Evolutionary conservation across 1,140 invertebrate genomes (phyloP), one percentile per base, ranked within the genome.

Genomic region (Bombus waltoni): DNA sequence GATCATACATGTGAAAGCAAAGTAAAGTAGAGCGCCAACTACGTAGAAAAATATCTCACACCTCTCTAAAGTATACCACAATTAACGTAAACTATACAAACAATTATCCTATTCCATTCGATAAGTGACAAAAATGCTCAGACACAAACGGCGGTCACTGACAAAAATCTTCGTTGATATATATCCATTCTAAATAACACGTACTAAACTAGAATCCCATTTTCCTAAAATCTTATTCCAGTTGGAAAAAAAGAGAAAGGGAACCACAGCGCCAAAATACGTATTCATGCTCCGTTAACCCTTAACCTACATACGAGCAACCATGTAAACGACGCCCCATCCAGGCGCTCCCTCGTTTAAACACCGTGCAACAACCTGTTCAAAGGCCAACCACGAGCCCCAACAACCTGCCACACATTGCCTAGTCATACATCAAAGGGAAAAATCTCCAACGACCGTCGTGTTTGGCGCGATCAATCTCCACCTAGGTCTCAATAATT

Each of bases 291-390:
- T 72, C 0, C 38, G 25, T 71, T 42, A 42, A 47, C 42, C 71
- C n/a, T 25, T 44, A 44, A 32, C 42, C 42, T 44, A 22, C 2
- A 73, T 76, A 57, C n/a, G 25, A 18, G n/a, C 38, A 77, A 1
- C 59, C 75, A 78, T 28, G 11, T 13, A 15, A 22, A 59, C 59
- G n/a, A 40, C 38, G n/a, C 38, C 8, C 3, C 11, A 32, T 62
- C 35, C 57, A 42, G 35, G 28, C 57, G 75, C 28, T 77, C 62
- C 44, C 78, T 35, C 53, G 2, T 79, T 66, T 68, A 68, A 38
- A 79, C 40, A 47, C 11, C 42, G 32, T 47, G 8, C 15, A 47
- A 40, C 35, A 70, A 80, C 78, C 78, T 53, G 77, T 70, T 80
- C 32, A 13, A 25, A 1, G 15, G 1, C 65, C 25, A 57, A 57